Evolutionary conservation across 2,888 invertebrate genomes (phyloP), one percentile per base, ranked within the genome.

Genomic region (Camptogramma bilineatum): DNA sequence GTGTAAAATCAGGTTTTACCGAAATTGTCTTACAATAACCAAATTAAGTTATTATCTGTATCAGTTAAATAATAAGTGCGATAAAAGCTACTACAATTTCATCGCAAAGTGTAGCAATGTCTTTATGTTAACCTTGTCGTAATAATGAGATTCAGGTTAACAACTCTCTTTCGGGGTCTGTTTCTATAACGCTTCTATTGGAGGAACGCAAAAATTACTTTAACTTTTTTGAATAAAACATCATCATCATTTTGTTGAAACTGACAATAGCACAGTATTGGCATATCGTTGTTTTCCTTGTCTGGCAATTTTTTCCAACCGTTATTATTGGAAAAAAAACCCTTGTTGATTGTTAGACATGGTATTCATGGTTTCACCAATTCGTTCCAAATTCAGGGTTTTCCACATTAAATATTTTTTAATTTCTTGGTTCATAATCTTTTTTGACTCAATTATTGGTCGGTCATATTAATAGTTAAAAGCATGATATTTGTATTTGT

Each of bases 81-180:
- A 42, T 13, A 10, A 8, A 42, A 2, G 42, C n/a, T 42, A n/a
- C n/a, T 16, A 16, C 13, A 39, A 10, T 28, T 21, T 18, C 44
- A 19, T 28, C 18, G 16, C 42, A 44, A 21, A 10, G 24, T 47
- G 18, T 62, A 31, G 16, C 17, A 17, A 4, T 24, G 17, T 19
- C 51, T 46, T 57, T 50, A 55, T 8, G 34, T 57, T 39, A 52
- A 62, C 62, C 47, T 62, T 62, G 47, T 47, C 18, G 16, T 56
- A 44, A 21, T 62, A 62, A 62, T 62, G 57, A 62, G 62, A 52
- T 57, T 52, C 48, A 3, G 48, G 57, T 39, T 52, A 57, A 47
- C 24, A 56, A 57, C 42, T 52, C 24, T 42, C 34, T 50, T 42
- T 52, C 28, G 18, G 16, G n/a, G 44, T 44, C 16, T 9, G 28